phyloP scores from a whole-genome alignment of 2,113 vertebrate species.

The Channa argus region DNA sequence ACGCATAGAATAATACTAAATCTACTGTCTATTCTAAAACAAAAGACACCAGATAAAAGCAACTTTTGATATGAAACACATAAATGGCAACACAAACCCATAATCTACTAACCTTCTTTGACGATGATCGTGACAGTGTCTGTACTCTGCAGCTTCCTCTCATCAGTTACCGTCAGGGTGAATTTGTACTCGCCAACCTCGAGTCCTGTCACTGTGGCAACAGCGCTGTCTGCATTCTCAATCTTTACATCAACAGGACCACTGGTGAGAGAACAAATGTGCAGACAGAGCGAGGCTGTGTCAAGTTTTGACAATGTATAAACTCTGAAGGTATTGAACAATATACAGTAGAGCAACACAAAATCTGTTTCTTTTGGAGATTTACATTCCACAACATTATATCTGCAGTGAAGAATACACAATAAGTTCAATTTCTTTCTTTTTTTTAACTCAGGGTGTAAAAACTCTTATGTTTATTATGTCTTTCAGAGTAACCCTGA shows the following conservation, averaged over 20 bases:
- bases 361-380: no score
- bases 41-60: no score
- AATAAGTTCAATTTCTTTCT: no score
- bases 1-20: background rate
- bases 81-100: no score
- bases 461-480: no score
- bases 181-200: constrained; percentile 92
- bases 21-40: no score
- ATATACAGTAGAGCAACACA: no score
- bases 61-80: no score
- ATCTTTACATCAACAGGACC: constrained; percentile 93
- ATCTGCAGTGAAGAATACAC: no score
- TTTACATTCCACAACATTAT: no score
- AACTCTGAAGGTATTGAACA: background rate
- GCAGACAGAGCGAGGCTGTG: background rate
- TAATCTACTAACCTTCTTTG: constrained; percentile 87
- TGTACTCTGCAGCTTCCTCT: constrained; percentile 89
- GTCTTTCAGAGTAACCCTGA: no score
- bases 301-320: background rate
- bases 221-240: constrained; percentile 89
- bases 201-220: constrained; percentile 92
- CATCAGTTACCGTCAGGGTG: constrained; percentile 93
- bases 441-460: no score
- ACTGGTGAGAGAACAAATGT: constrained; percentile 74
- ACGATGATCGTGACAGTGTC: constrained; percentile 93